Conservation (phyloP, 23 tunicate species). For the Phallusia fumigata region DNA sequence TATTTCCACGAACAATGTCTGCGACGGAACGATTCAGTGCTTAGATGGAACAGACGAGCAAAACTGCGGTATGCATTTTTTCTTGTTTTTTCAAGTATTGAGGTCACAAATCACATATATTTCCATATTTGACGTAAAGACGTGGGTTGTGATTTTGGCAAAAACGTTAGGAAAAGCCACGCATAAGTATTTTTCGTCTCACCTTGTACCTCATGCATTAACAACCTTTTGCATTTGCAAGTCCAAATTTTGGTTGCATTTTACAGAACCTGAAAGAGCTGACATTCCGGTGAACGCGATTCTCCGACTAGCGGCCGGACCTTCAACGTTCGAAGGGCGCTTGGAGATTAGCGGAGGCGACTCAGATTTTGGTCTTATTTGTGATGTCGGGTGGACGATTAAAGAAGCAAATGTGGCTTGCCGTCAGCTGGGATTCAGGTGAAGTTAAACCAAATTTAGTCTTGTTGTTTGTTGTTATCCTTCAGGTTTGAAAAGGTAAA, state of each 20-base stretch:
- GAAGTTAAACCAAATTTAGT: not conserved
- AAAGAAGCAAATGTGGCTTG: slow-evolving; percentile 85
- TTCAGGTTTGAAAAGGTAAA: no score
- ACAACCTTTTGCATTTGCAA: no score
- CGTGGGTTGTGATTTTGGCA: no score
- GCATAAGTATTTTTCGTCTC: no score
- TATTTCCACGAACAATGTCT: slow-evolving; percentile 29
- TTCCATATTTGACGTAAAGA: no score
- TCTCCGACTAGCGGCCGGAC: slow-evolving; percentile 3
- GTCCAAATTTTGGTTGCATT: no score
- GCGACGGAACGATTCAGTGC: slow-evolving; percentile 60
- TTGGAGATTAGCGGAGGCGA: slow-evolving; percentile 29
- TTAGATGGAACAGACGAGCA: slow-evolving; percentile 62
- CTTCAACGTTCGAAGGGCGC: slow-evolving; percentile 9
- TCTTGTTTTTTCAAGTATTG: no score
- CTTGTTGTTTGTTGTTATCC: not conserved
- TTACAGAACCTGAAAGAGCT: slow-evolving; percentile 7
- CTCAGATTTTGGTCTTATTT: slow-evolving; percentile 62
- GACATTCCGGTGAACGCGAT: not conserved
- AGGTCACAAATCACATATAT: no score
- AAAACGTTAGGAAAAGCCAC: no score
- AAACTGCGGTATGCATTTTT: slow-evolving; percentile 45
- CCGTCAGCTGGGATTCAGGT: slow-evolving; percentile 77
- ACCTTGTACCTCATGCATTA: no score
- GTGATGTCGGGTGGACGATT: slow-evolving; percentile 72